Evolutionary conservation across 2,113 vertebrate genomes (phyloP), one percentile per base, ranked within the genome.

Genomic region (Propithecus coquereli): DNA sequence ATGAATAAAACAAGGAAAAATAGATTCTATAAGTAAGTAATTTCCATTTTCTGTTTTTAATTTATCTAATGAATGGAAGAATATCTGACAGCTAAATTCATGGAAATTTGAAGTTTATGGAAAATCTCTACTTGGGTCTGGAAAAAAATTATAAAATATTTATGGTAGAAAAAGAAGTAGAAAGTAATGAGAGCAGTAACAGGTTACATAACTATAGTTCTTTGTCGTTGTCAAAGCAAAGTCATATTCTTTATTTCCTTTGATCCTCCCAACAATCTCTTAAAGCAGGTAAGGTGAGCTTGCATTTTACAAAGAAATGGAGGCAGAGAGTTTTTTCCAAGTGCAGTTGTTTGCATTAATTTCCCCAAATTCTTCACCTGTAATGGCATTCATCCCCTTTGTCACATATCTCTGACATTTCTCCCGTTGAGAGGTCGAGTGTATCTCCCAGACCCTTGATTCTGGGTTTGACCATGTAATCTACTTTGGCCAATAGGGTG

Each of bases 1-100:
- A 95, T 37, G 81, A 90, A 90, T 71, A 81, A 94, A 83, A 74
- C 27, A 70, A n/a, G 61, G 71, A 87, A 84, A 30, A 82, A 37
- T 47, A 88, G 34, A 87, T 37, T 83, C n/a, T 32, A 8, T 61
- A 70, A 71, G 8, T 65, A 70, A 61, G 9, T 52, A 90, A 59
- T 50, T 86, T 94, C 5, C 52, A 65, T 65, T 95, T 77, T 82
- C 54, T 25, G 40, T 40, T 91, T 94, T 95, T 85, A 85, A 61
- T 86, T 47, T 14, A 27, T 94, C 32, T 61, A 47, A 91, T 52
- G n/a, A 90, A 23, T 65, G 80, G 59, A 66, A 81, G 40, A 92
- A 70, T 50, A 37, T 10, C 9, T 57, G 2, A 32, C 66, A 18
- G 52, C 2, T 17, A 18, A 66, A 27, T 16, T 43, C 61, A 71